These are phyloP conservation scores for Stegostoma tigrinum DNA, from an alignment of 2,113 vertebrate genomes.

Conservation along the genomic window DNA sequence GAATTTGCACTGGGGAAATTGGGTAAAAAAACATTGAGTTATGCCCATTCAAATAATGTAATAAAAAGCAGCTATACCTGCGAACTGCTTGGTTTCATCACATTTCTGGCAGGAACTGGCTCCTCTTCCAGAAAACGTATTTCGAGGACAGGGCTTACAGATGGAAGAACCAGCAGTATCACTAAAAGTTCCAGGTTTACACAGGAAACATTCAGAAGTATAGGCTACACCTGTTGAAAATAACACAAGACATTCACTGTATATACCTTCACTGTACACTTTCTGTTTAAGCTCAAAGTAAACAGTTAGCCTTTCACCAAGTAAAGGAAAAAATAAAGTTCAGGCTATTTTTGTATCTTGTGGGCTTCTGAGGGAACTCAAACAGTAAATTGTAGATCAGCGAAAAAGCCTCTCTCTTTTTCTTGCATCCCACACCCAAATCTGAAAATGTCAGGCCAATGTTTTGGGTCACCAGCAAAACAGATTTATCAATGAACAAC, in stretches of 20 bases:
- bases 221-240: constrained; percentile 79
- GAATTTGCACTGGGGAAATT: not conserved
- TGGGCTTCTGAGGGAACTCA: not conserved
- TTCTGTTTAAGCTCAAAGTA: not conserved
- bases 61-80: not conserved
- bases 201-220: constrained; percentile 87
- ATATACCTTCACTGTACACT: not conserved
- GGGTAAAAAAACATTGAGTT: not conserved
- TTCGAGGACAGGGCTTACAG: constrained; percentile 75
- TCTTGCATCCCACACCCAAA: not conserved
- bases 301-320: not conserved
- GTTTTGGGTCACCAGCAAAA: not conserved
- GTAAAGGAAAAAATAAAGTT: not conserved
- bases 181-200: constrained; percentile 86
- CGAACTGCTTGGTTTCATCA: constrained; percentile 57
- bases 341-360: not conserved
- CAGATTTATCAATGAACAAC: not conserved
- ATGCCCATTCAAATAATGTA: not conserved
- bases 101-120: constrained; percentile 81
- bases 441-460: not conserved
- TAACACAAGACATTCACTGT: constrained; percentile 31
- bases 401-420: not conserved
- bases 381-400: not conserved
- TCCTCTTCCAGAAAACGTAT: constrained; percentile 80
- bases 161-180: constrained; percentile 68